Evolutionary conservation across 1,140 invertebrate genomes (phyloP).

Genomic region (Drosophila insularis): DNA sequence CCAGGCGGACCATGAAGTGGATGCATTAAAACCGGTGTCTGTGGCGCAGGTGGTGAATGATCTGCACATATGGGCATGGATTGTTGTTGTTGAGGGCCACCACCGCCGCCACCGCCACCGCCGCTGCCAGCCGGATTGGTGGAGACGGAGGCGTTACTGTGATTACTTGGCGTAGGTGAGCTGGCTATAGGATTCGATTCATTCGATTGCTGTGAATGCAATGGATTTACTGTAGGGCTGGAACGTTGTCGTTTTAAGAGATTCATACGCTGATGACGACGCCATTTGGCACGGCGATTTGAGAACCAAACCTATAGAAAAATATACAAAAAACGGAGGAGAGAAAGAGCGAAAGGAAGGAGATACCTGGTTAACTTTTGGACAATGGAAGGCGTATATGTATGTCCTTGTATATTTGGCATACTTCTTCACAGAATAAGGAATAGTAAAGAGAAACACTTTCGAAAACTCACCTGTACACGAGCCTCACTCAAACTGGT

Average conservation of each 20-base stretch:
- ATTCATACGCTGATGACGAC: slow-evolving; percentile 97
- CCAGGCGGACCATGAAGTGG: slow-evolving; percentile 52
- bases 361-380: too few species aligned
- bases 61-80: slow-evolving; percentile 49
- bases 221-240: slow-evolving; percentile 73
- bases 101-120: slow-evolving; percentile 44
- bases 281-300: slow-evolving; percentile 98
- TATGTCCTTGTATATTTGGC: too few species aligned
- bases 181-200: slow-evolving; percentile 64
- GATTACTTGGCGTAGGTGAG: slow-evolving; percentile 72
- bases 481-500: slow-evolving; percentile 97
- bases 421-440: too few species aligned
- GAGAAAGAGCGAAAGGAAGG: not conserved
- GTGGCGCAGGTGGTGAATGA: slow-evolving; percentile 54
- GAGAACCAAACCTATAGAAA: slow-evolving; percentile 95
- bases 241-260: slow-evolving; percentile 89
- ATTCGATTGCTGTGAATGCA: slow-evolving; percentile 73
- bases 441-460: not conserved
- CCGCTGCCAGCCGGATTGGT: slow-evolving; percentile 32
- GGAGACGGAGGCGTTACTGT: slow-evolving; percentile 66
- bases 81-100: slow-evolving; percentile 28
- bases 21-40: slow-evolving; percentile 57
- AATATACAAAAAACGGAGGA: slow-evolving; percentile 45
- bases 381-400: slow-evolving; percentile 1
- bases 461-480: slow-evolving; percentile 90